Base-by-base conservation (phyloP, 92 coral and sea anemone species). In the Epizoanthus rinbou region DNA sequence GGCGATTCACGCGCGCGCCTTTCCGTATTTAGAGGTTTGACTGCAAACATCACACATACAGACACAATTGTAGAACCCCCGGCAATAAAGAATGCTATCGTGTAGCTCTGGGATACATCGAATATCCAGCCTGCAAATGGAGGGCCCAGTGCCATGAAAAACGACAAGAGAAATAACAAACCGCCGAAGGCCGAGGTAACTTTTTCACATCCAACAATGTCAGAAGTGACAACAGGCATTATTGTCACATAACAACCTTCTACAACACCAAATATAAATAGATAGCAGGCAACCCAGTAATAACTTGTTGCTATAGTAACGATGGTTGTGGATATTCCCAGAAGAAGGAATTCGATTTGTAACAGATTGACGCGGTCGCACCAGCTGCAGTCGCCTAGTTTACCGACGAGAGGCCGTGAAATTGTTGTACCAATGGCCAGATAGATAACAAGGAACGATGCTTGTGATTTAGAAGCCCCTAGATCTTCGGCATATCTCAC, bases 101-200 rank as follows among this genome's bases (percentile, higher is more conserved):
- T 37, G 47, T 76, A 76, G 21, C 67, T 59, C 57, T 59, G 53
- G 18, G 81, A 76, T 17, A 35, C 57, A 37, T 76, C 81, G n/a
- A 76, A 76, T 52, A 76, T 76, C 81, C 69, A 76, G 69, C 81
- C 81, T 4, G 81, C 81, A 11, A 76, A 76, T 17, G 81, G 81
- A 19, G 81, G 81, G 5, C 81, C 81, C 14, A 35, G 15, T 3
- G 21, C 81, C 81, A 58, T 76, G 24, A 76, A 76, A 21, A 76
- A 39, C 6, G 81, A 76, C 56, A 76, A 60, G n/a, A 76, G 10
- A 22, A 76, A 76, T 33, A 76, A 28, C 81, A 76, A 11, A 4
- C 81, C 81, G 21, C 81, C 81, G 17, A 76, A 76, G 6, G 81
- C 81, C 13, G 81, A 76, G 11, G 67, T 18, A 0, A 76, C 56